These are phyloP conservation scores for Noctua fimbriata DNA, from an alignment of 2,888 invertebrate genomes.

Conservation along the genomic window DNA sequence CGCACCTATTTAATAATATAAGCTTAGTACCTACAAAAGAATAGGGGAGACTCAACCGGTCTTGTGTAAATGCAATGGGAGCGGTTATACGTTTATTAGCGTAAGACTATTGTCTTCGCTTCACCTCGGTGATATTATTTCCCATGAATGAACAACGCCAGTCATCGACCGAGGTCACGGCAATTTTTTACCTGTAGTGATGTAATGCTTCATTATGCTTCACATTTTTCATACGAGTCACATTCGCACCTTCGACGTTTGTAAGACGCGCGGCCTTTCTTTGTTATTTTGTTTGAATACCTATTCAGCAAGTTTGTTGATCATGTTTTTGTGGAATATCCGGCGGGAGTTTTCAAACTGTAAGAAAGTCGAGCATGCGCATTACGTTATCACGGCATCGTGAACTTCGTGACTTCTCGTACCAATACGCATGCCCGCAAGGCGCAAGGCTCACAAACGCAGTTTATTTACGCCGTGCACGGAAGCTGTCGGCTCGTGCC, in stretches of 20 bases:
- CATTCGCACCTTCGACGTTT: slow-evolving; percentile 68
- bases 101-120: slow-evolving; percentile 81
- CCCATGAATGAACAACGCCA: slow-evolving; percentile 85
- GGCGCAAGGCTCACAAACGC: slow-evolving; percentile 68
- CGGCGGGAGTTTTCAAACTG: slow-evolving; percentile 73
- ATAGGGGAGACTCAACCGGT: slow-evolving; percentile 41
- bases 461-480: slow-evolving; percentile 83
- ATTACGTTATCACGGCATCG: slow-evolving; percentile 69
- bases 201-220: slow-evolving; percentile 82
- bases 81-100: slow-evolving; percentile 55
- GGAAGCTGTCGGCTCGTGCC: slow-evolving; percentile 74
- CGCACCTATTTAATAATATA: background rate
- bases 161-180: slow-evolving; percentile 83
- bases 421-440: slow-evolving; percentile 54
- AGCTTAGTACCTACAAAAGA: slow-evolving; percentile 6
- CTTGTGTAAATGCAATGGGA: slow-evolving; percentile 59
- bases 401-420: slow-evolving; percentile 71
- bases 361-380: slow-evolving; percentile 77
- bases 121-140: slow-evolving; percentile 78
- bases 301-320: slow-evolving; percentile 26
- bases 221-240: slow-evolving; percentile 74
- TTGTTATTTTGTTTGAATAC: slow-evolving; percentile 34
- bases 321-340: slow-evolving; percentile 23
- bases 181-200: slow-evolving; percentile 85
- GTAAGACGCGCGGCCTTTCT: slow-evolving; percentile 36